Conservation (phyloP, 2,888 invertebrate species). For the Ennomos quercinarius region DNA sequence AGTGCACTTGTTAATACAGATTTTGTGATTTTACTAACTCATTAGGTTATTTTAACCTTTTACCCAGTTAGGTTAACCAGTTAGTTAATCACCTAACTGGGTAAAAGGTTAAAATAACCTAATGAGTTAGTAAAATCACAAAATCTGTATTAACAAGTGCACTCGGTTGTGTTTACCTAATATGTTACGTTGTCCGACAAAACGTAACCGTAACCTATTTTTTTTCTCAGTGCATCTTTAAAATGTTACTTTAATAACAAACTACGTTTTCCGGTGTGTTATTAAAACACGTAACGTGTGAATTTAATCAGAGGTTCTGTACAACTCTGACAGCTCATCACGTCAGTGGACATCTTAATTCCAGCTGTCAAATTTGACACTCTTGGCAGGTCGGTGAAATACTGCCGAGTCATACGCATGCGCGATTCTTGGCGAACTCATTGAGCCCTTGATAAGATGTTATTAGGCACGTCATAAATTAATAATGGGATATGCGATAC, state of each 20-base stretch:
- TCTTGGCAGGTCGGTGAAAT: constrained; percentile 62
- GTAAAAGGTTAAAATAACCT: too few relatives aligned
- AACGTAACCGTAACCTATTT: too few relatives aligned
- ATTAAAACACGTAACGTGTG: constrained; percentile 75
- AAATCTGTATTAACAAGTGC: too few relatives aligned
- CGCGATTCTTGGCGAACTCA: constrained; percentile 65
- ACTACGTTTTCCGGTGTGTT: constrained; percentile 57
- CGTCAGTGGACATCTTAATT: constrained; percentile 67
- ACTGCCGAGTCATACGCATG: constrained; percentile 71
- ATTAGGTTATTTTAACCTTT: too few relatives aligned
- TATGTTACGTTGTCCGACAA: too few relatives aligned
- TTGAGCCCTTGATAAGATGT: constrained; percentile 68
- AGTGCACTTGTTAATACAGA: too few relatives aligned
- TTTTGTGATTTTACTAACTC: too few relatives aligned
- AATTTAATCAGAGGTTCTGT: constrained; percentile 75
- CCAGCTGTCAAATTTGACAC: constrained; percentile 69
- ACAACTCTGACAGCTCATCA: constrained; percentile 63
- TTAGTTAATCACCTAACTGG: too few relatives aligned
- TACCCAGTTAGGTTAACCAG: too few relatives aligned
- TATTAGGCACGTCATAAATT: constrained; percentile 72
- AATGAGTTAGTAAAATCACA: too few relatives aligned
- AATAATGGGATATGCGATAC: constrained; percentile 49
- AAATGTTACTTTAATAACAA: constrained; percentile 36
- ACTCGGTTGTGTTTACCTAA: too few relatives aligned
- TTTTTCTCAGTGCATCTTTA: too few relatives aligned